Percentiles rank a stretch among this genome's conserved stretches.
These are phyloP conservation scores for Casuarius casuarius DNA, from an alignment of 2,113 vertebrate genomes.

Conservation along the genomic window DNA sequence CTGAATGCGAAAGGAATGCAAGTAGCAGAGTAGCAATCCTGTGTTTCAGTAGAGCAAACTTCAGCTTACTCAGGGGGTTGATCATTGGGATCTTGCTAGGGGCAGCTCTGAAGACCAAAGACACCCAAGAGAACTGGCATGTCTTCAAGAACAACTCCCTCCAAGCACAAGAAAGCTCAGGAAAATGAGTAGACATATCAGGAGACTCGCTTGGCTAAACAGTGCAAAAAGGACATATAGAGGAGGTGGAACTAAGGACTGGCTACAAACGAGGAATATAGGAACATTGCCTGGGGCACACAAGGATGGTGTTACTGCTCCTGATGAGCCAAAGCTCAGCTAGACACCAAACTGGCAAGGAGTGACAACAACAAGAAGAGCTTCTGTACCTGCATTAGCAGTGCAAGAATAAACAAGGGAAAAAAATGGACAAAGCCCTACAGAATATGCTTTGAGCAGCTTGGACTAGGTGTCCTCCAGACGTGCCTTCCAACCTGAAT, in stretches of 20 bases:
- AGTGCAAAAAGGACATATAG: too few species aligned
- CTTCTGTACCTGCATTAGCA: neutral
- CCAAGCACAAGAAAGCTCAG: too few species aligned
- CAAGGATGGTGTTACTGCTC: neutral
- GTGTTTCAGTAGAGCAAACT: neutral
- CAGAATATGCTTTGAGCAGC: neutral
- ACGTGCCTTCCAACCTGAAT: neutral
- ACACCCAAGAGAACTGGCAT: neutral
- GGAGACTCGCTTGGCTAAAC: too few species aligned
- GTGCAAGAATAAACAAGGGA: neutral
- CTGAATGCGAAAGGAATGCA: neutral
- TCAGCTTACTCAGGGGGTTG: neutral
- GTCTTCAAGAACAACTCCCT: too few species aligned
- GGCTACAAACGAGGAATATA: neutral
- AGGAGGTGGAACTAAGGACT: neutral
- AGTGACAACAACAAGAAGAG: neutral
- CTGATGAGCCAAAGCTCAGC: neutral
- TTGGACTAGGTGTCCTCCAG: neutral
- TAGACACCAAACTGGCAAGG: neutral
- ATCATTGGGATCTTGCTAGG: neutral
- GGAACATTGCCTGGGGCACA: neutral
- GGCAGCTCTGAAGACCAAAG: neutral
- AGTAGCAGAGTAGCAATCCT: neutral
- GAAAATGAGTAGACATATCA: too few species aligned
- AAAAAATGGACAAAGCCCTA: neutral